Evolutionary conservation across 2,797 vertebrate genomes (phyloP), one percentile per base, ranked within the genome.

Genomic region (Hyperoplus lanceolatus): DNA sequence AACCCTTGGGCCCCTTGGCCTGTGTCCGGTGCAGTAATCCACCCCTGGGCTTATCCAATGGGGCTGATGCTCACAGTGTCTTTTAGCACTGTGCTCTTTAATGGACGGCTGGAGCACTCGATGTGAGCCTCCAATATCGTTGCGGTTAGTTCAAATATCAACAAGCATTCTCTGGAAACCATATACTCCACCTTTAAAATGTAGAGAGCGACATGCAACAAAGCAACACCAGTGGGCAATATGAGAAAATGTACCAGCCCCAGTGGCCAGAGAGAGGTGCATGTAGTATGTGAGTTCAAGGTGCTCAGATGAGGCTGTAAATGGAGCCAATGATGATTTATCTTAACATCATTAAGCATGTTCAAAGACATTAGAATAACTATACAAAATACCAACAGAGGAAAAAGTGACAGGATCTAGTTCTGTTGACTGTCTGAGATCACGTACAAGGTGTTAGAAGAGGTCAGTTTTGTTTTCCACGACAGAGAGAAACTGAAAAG

Each of bases 391-490:
- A 78, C 65, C 64, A 80, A 64, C 5, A 60, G 62, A 83, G 56
- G 58, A 75, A 80, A 73, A 45, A 74, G 68, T 57, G 74, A 80
- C 45, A 58, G 49, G 56, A 81, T 84, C 58, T 68, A 81, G 68
- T 80, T 83, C 66, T 70, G 41, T 55, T 55, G 69, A 75, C 39
- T 81, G 71, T 82, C 70, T 79, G 58, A 82, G 62, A 79, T 83
- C 86, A 88, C 73, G 70, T 60, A 56, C 70, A 62, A 79, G 79
- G 74, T 78, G 88, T 79, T 70, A 81, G 79, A 81, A 91, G 96
- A 97, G 94, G 95, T 97, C 97, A 89, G 95, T 90, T 95, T 76
- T 94, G 91, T 91, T 95, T 95, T 93, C 87, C 86, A 79, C 68
- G 83, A 90, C 88, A 91, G 80, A 89, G 89, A 85, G 85, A 94